Evolutionary conservation across 2,888 invertebrate species (phyloP).

Genomic region (Lutraria lutraria): DNA sequence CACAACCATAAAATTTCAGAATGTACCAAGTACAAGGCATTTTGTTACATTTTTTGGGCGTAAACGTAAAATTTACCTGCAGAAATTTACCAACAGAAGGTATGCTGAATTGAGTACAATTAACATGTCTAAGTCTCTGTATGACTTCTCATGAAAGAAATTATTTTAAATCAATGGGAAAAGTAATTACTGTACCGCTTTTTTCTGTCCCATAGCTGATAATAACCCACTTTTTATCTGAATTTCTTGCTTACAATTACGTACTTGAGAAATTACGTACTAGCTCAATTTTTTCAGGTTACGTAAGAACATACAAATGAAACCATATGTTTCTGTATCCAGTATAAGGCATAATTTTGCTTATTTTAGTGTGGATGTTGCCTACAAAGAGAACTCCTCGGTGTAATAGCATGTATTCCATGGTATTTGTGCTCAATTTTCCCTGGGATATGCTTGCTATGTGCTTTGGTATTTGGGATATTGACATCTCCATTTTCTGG

Average conservation of each 20-base stretch:
- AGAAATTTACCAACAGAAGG: neutral
- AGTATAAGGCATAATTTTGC: neutral
- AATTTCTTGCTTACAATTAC: neutral
- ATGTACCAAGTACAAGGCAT: no score
- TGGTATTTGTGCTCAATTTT: neutral
- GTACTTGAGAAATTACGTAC: slow-evolving; percentile 17
- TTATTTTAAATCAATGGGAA: neutral
- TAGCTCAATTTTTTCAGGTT: neutral
- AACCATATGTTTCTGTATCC: slow-evolving; percentile 20
- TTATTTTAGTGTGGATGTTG: neutral
- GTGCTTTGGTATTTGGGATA: neutral
- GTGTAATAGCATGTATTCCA: neutral
- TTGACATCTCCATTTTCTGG: no score
- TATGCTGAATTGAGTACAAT: neutral
- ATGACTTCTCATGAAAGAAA: neutral
- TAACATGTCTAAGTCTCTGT: neutral
- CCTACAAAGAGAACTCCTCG: no score
- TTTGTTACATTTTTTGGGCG: no score
- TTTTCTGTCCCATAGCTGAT: slow-evolving; percentile 8
- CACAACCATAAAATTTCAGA: no score
- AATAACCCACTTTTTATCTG: neutral
- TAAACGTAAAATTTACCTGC: neutral
- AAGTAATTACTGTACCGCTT: neutral
- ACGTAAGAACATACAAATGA: neutral
- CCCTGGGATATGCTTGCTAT: neutral